Evolutionary conservation across 2,888 invertebrate genomes (phyloP), one percentile per base, ranked within the genome.

Genomic region (Zhengitettix transpicula): DNA sequence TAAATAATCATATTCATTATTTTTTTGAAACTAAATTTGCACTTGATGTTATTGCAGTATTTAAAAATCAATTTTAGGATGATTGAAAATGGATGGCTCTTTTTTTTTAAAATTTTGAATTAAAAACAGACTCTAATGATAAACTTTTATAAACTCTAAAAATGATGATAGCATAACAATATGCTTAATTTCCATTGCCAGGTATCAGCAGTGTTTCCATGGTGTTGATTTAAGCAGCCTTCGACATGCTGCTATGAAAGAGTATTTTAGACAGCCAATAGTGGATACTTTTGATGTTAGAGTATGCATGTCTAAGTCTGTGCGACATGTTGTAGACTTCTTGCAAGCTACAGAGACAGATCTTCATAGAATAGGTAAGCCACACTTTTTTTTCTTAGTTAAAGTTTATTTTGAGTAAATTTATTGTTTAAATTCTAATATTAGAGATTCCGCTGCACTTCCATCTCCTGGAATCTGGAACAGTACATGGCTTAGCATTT

Each of bases 231-330:
- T 99, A 63, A 89, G 93, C 67, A 87, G 89, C 47, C 78, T 99
- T 69, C 84, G 94, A 67, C 87, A 88, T 65, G 91, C 92, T 67
- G 98, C 98, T 7, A 87, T 96, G 76, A 89, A 91, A 70, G 98
- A 99, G 74, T 97, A 98, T 75, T 97, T 99, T 74, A 84, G 93
- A 66, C 97, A 98, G 73, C 97, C 98, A 10, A 91, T 98, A 69
- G 97, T 98, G 63, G 97, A 98, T 74, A 97, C 97, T 60, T 99
- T 99, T 78, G 97, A 98, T 76, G 87, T 97, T 68, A 83, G 95
- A 66, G 97, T 98, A 68, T 96, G 98, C 73, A 86, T 97, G 84
- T 87, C 97, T 12, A 89, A 93, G 73, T 93, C 95, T 40, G 83
- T 92, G 64, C 83, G 92, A 69, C 92, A 97, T 76, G 85, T 89